Evolutionary conservation across 2,797 vertebrate species (phyloP).

Genomic region (Molothrus aeneus): DNA sequence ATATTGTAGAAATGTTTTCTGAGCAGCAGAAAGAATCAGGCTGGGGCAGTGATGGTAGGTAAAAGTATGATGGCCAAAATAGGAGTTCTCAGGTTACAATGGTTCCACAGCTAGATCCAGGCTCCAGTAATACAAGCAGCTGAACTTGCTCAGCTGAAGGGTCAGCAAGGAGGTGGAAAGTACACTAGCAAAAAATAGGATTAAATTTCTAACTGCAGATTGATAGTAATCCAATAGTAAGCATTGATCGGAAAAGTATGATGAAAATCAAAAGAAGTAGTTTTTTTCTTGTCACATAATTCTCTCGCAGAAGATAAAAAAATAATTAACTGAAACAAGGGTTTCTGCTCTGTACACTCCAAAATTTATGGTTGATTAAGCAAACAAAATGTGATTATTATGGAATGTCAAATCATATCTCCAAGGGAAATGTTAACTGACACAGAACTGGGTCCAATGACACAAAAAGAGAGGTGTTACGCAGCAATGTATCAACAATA

Average conservation of each 20-base stretch:
- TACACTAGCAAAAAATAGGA: neutral
- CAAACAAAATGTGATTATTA: neutral
- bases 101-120: neutral
- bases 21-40: neutral
- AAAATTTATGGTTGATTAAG: neutral
- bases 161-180: neutral
- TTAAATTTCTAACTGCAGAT: neutral
- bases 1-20: neutral
- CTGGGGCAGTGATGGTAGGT: neutral
- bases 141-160: neutral
- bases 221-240: neutral
- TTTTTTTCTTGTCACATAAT: neutral
- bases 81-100: accelerated
- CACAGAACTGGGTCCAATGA: neutral
- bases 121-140: neutral
- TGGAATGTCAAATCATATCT: neutral
- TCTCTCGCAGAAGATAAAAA: neutral
- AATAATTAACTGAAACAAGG: neutral
- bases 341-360: neutral
- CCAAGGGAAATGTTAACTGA: neutral
- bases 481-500: neutral
- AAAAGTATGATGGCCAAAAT: neutral
- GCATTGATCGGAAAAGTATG: neutral
- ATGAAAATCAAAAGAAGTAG: neutral
- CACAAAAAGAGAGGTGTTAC: neutral